Evolutionary conservation across 2,797 vertebrate genomes (phyloP).

Genomic region (Eulemur albifrons): DNA sequence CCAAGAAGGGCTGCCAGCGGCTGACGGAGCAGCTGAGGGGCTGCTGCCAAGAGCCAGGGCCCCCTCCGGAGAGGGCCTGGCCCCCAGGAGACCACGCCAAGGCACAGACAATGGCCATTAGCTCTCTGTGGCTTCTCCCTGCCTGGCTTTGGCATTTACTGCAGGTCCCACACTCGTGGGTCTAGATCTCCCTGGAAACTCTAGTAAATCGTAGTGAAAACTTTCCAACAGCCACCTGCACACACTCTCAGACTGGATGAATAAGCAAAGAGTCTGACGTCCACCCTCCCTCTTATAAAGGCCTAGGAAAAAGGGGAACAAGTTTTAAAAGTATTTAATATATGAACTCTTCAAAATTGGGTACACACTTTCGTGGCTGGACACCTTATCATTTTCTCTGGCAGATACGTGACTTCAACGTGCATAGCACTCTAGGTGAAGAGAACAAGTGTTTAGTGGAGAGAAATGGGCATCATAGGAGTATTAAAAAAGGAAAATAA

Average conservation of each 20-base stretch:
- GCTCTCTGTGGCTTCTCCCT: not conserved
- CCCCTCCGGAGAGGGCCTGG: not conserved
- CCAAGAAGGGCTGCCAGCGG: not conserved
- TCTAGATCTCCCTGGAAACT: not conserved
- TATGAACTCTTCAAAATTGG: not conserved
- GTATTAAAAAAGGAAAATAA: not conserved
- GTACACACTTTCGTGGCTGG: rapidly evolving
- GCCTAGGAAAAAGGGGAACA: not conserved
- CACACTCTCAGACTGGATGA: rapidly evolving
- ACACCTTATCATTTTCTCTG: not conserved
- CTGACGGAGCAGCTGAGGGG: not conserved
- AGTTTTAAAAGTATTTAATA: not conserved
- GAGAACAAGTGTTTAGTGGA: not conserved
- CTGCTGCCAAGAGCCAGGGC: constrained; percentile 7
- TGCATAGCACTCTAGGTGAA: not conserved
- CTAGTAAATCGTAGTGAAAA: not conserved
- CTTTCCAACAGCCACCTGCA: not conserved
- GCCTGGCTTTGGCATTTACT: not conserved
- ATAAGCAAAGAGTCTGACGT: not conserved
- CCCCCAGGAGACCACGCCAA: not conserved
- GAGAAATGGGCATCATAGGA: not conserved
- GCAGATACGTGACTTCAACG: not conserved
- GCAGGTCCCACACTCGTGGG: rapidly evolving
- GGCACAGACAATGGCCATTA: not conserved
- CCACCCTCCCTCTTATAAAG: not conserved